Base-by-base conservation (phyloP, 2,113 vertebrate genomes). In the Hypomesus transpacificus region DNA sequence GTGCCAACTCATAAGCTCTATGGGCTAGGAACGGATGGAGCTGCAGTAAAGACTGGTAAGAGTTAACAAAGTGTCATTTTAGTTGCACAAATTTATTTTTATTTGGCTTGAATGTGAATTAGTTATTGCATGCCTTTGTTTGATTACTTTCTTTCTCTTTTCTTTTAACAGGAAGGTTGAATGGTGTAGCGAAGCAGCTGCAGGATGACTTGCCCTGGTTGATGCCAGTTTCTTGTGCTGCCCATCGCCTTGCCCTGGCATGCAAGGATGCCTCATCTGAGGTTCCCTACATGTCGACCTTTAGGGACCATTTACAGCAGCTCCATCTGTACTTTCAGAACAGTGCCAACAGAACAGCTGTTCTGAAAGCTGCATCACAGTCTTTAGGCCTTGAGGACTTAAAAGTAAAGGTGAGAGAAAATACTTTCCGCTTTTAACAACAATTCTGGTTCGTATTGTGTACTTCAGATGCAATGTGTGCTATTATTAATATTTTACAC, bases 141-240 rank as follows among this genome's bases (percentile, higher is more conserved):
- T 31, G 11, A 24, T 24, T 24, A 24, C 24, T 24, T 24, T 24
- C 24, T 24, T 24, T 61, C 3, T 61, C 20, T 21, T 34, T 65
- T 65, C 7, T 65, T 3, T 1, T 39, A 18, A 34, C 13, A 34
- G 28, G 14, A n/a, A n/a, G 16, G 14, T 16, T 31, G 62, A 14
- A 39, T 53, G 46, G 46, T 6, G 20, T 22, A 54, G 50, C 1
- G 17, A 68, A 52, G 21, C 21, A 68, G 66, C 66, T 53, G 50
- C 46, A 53, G 51, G 46, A 68, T 26, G 51, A 26, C 21, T 68
- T 68, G 22, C 66, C 66, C 20, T 53, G 51, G 66, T 28, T 68
- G 46, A n/a, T 68, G 20, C 21, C 66, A 53, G 51, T 68, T 22
- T 46, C 66, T 7, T 68, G 66, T 53, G 66, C 66, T 68, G 66